A percentile compares a stretch with the other conserved stretches of the same genome.
These are phyloP conservation scores for Diachasma alloeum DNA, from an alignment of 1,140 invertebrate species.

Conservation along the genomic window DNA sequence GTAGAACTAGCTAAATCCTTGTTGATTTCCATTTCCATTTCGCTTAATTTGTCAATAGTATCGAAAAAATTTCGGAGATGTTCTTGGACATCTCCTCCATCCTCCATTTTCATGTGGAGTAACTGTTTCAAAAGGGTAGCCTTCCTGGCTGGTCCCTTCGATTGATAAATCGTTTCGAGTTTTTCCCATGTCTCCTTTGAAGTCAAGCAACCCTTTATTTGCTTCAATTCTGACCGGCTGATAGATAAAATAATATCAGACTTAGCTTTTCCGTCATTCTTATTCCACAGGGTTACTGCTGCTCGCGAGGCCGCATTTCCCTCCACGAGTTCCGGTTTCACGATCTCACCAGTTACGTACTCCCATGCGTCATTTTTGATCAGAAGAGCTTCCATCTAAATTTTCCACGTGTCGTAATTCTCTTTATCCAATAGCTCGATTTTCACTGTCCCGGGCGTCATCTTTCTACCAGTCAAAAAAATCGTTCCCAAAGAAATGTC, in stretches of 20 bases:
- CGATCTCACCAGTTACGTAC: not conserved
- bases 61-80: constrained; percentile 42
- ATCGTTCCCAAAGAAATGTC: too few species aligned
- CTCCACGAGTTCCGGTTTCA: not conserved
- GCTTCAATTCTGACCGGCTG: not conserved
- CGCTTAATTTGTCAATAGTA: constrained; percentile 33
- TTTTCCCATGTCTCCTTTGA: constrained; percentile 36
- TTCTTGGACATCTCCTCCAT: constrained; percentile 30
- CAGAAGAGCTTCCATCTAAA: not conserved
- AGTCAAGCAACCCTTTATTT: constrained; percentile 19
- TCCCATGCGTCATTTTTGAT: not conserved
- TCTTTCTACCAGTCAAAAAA: too few species aligned
- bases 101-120: constrained; percentile 30
- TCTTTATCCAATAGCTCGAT: too few species aligned
- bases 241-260: not conserved
- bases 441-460: too few species aligned
- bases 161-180: constrained; percentile 33
- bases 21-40: constrained; percentile 30
- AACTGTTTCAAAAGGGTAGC: constrained; percentile 41
- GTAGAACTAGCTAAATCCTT: not conserved
- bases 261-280: not conserved
- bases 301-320: not conserved
- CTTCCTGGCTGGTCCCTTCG: constrained; percentile 40
- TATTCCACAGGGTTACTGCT: not conserved
- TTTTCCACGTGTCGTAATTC: not conserved